Conservation (phyloP, 2,888 invertebrate species). For the Pyrochroa serraticornis region DNA sequence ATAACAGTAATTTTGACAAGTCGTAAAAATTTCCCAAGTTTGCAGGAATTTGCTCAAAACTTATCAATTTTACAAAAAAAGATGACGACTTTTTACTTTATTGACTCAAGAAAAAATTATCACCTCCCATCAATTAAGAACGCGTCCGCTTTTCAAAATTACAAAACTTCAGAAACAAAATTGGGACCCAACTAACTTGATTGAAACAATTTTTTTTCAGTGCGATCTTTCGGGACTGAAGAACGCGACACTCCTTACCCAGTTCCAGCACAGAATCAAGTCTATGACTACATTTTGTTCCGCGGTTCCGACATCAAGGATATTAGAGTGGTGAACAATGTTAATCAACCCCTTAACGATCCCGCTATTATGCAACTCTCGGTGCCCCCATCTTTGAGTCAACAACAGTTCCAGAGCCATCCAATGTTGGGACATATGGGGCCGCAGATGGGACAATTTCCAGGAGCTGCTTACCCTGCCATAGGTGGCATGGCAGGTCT, state of each 20-base stretch:
- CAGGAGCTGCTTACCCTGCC: constrained; percentile 58
- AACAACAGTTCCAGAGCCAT: constrained; percentile 70
- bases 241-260: constrained; percentile 95
- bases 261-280: constrained; percentile 95
- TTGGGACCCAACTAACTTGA: too few relatives aligned
- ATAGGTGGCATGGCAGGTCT: constrained; percentile 57
- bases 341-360: constrained; percentile 81
- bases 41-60: too few relatives aligned
- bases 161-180: background rate
- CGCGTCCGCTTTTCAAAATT: background rate
- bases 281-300: constrained; percentile 98
- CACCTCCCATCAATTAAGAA: too few relatives aligned
- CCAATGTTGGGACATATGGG: constrained; percentile 68
- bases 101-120: background rate
- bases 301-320: constrained; percentile 99
- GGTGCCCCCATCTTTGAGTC: constrained; percentile 73
- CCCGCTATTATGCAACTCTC: constrained; percentile 97
- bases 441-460: constrained; percentile 60
- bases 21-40: too few relatives aligned
- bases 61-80: background rate
- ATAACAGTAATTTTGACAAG: too few relatives aligned
- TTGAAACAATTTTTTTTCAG: constrained; percentile 63
- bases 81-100: background rate
- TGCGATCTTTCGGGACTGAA: constrained; percentile 98
- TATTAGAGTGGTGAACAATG: constrained; percentile 92